Conservation (phyloP, 2,888 invertebrate species). For the Aleiodes leptofemur region DNA sequence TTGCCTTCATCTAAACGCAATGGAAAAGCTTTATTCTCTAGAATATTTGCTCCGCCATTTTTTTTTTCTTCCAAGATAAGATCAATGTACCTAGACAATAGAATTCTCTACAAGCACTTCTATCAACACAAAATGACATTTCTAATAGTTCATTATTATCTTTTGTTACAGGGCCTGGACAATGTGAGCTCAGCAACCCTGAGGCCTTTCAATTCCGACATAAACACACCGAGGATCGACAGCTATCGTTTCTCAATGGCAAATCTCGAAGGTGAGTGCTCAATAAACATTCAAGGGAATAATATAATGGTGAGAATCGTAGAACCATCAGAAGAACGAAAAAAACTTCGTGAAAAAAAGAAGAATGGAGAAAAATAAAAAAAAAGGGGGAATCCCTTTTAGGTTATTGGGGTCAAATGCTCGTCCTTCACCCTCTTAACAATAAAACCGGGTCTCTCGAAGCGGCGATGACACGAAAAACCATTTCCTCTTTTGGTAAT, state of each 20-base stretch:
- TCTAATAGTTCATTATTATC: constrained; percentile 47
- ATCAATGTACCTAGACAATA: constrained; percentile 7
- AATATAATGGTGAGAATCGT: background rate
- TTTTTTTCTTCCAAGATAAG: background rate
- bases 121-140: constrained; percentile 19
- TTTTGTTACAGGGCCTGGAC: constrained; percentile 83
- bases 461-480: constrained; percentile 51
- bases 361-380: background rate
- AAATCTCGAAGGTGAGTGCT: constrained; percentile 85
- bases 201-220: constrained; percentile 82
- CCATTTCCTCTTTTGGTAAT: constrained; percentile 43
- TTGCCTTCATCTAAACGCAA: background rate
- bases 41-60: background rate
- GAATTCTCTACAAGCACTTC: background rate
- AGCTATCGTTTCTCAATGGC: constrained; percentile 97
- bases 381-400: constrained; percentile 4
- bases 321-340: background rate
- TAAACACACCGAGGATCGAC: constrained; percentile 89
- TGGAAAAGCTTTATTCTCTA: background rate
- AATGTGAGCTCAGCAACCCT: constrained; percentile 78
- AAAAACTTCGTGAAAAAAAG: background rate
- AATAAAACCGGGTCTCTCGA: constrained; percentile 40
- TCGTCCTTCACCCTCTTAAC: constrained; percentile 39
- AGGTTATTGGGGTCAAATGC: constrained; percentile 26
- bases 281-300: background rate